phyloP scores from a whole-genome alignment of 2,888 invertebrate species.

The Drosophila kambysellisi region DNA sequence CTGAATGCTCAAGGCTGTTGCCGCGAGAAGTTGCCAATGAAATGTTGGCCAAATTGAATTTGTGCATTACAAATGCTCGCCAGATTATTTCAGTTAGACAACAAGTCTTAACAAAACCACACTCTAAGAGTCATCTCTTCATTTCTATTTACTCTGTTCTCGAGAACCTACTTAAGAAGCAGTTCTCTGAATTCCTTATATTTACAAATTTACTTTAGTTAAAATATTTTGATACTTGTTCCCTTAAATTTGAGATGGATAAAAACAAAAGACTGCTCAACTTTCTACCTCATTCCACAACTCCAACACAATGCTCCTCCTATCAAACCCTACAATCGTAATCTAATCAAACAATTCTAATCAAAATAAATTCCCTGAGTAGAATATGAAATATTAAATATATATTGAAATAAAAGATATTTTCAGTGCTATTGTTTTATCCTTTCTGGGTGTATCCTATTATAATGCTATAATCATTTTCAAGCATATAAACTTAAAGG shows the following conservation, averaged over 20 bases:
- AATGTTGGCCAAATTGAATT: slow-evolving; percentile 76
- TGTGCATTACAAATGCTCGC: slow-evolving; percentile 72
- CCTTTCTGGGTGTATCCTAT: neutral
- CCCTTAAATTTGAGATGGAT: accelerated
- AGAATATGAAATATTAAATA: neutral
- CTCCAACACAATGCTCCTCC: neutral
- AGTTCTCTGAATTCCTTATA: neutral
- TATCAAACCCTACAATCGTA: neutral
- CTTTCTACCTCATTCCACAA: neutral
- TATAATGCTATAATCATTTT: too few species aligned
- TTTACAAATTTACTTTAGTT: neutral
- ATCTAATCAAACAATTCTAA: neutral
- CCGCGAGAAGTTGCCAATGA: slow-evolving; percentile 72
- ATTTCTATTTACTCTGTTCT: slow-evolving; percentile 2
- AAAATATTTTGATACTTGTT: neutral
- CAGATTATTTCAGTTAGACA: slow-evolving; percentile 65
- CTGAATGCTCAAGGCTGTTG: slow-evolving; percentile 44
- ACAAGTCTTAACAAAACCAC: slow-evolving; percentile 40
- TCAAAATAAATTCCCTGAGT: neutral
- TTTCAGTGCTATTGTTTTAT: neutral
- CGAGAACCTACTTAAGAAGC: neutral
- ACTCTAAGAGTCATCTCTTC: slow-evolving; percentile 8
- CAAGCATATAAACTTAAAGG: neutral
- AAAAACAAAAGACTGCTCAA: neutral
- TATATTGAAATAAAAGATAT: neutral